phyloP scores from a whole-genome alignment of 2,797 vertebrate species.

The Linurgus olivaceus region DNA sequence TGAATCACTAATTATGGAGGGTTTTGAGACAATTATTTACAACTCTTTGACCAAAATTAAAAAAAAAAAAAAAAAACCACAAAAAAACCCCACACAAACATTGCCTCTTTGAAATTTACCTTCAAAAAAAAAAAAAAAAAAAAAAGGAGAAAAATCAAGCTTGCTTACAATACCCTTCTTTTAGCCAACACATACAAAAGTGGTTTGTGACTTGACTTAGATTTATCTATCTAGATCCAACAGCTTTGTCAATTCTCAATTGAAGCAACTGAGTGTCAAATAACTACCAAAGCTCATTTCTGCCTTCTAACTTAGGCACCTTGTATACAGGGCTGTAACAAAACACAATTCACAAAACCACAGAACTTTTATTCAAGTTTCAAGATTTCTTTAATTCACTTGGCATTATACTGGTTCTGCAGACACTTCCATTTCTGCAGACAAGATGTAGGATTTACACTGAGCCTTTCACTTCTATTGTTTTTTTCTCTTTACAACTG shows the following conservation, averaged over 20 bases:
- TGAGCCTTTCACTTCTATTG: background rate
- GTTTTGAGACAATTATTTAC: background rate
- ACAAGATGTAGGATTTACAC: background rate
- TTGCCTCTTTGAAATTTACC: background rate
- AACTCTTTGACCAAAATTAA: background rate
- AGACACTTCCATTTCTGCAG: background rate
- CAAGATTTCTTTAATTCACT: background rate
- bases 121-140: background rate
- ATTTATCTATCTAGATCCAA: background rate
- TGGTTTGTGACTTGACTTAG: background rate
- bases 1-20: background rate
- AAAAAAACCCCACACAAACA: background rate
- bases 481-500: background rate
- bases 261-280: background rate
- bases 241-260: background rate
- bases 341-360: background rate
- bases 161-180: background rate
- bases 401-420: background rate
- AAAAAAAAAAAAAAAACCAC: background rate
- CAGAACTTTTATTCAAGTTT: background rate
- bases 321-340: background rate
- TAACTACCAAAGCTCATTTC: background rate
- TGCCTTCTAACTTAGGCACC: background rate
- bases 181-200: background rate
- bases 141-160: background rate